phyloP scores from a whole-genome alignment of 1,140 invertebrate species.

The Trachelipus rathkii region DNA sequence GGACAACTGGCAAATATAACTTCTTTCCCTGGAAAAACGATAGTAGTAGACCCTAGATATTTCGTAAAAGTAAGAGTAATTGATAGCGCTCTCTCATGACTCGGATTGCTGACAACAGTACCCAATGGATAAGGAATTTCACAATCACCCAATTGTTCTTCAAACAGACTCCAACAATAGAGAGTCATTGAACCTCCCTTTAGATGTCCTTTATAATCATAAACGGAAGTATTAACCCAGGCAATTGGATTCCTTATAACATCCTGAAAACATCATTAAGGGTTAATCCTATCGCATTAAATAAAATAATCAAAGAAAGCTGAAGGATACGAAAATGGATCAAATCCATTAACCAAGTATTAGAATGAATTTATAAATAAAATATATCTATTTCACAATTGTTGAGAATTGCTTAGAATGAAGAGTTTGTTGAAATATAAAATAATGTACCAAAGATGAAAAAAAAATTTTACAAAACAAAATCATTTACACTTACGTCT shows the following conservation, averaged over 20 bases:
- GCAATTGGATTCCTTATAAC: slow-evolving; percentile 74
- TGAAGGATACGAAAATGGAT: too few species aligned
- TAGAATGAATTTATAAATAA: too few species aligned
- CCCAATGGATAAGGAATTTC: slow-evolving; percentile 47
- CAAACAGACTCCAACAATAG: slow-evolving; percentile 67
- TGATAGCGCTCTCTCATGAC: slow-evolving; percentile 37
- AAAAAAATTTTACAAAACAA: background rate
- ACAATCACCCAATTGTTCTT: background rate
- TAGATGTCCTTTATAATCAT: slow-evolving; percentile 85
- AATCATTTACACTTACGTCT: slow-evolving; percentile 26
- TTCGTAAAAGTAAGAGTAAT: slow-evolving; percentile 34
- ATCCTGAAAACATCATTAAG: slow-evolving; percentile 54
- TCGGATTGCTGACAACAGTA: slow-evolving; percentile 41
- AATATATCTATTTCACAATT: too few species aligned
- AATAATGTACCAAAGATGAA: too few species aligned
- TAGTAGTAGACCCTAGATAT: slow-evolving; percentile 23
- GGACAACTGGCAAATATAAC: slow-evolving; percentile 32
- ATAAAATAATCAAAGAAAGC: too few species aligned
- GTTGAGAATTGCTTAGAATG: too few species aligned
- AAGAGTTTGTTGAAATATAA: too few species aligned
- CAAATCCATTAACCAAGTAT: too few species aligned
- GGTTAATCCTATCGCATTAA: background rate
- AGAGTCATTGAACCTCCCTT: slow-evolving; percentile 78
- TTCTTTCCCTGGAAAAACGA: slow-evolving; percentile 38
- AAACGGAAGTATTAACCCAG: slow-evolving; percentile 91